These are phyloP conservation scores for Eueremaeus valkanovi DNA, from an alignment of 2,888 invertebrate species.

Conservation along the genomic window DNA sequence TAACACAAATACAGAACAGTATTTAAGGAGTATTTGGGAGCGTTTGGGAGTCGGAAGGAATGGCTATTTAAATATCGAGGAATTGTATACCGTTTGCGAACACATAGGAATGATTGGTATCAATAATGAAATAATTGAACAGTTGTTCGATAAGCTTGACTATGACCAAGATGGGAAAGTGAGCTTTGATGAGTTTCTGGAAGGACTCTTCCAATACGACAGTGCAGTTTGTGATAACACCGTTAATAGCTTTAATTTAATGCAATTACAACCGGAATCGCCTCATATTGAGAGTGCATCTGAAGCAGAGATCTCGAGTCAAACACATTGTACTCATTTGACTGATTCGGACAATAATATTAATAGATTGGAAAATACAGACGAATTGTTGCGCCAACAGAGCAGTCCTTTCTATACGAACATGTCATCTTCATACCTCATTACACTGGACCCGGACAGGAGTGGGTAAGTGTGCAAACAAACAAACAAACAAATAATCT, in stretches of 20 bases:
- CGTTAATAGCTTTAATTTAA: background rate
- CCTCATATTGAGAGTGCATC: background rate
- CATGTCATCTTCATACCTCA: background rate
- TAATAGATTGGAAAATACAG: background rate
- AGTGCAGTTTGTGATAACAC: constrained; percentile 31
- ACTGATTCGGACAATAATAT: background rate
- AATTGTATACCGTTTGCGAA: constrained; percentile 63
- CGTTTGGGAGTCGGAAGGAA: constrained; percentile 61
- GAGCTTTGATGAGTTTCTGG: constrained; percentile 63
- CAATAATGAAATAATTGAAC: constrained; percentile 52
- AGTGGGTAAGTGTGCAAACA: constrained; percentile 8
- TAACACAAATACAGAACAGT: constrained; percentile 54
- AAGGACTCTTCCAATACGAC: constrained; percentile 58
- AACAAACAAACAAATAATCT: no score
- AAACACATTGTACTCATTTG: background rate
- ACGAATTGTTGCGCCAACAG: background rate
- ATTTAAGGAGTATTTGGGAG: constrained; percentile 63
- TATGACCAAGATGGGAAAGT: constrained; percentile 63
- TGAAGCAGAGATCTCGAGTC: background rate
- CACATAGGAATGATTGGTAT: constrained; percentile 60
- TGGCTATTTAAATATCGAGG: constrained; percentile 62
- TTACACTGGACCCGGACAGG: constrained; percentile 18
- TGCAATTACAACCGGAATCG: constrained; percentile 8
- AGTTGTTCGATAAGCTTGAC: constrained; percentile 64
- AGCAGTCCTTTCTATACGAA: constrained; percentile 5